These are phyloP conservation scores for Nezara viridula DNA, from an alignment of 2,888 invertebrate species.

Conservation along the genomic window DNA sequence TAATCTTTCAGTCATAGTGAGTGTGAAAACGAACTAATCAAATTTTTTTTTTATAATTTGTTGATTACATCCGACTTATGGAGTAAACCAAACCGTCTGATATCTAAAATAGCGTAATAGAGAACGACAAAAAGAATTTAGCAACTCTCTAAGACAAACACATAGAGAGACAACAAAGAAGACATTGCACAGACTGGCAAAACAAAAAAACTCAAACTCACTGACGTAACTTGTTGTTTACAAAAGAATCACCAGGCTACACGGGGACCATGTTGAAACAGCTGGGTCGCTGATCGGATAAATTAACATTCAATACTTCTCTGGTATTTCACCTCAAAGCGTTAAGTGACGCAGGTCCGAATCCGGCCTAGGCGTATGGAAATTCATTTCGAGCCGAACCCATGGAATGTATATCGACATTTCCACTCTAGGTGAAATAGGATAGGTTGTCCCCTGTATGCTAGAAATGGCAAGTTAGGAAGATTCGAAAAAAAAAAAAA, in stretches of 20 bases:
- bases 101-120: not conserved
- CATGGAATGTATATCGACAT: no score
- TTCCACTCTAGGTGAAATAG: no score
- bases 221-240: not conserved
- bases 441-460: no score
- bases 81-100: not conserved
- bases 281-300: not conserved
- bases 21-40: no score
- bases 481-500: no score
- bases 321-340: not conserved
- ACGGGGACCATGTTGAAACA: not conserved
- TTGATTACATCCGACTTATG: no score
- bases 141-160: not conserved
- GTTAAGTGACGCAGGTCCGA: no score
- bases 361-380: no score
- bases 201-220: not conserved
- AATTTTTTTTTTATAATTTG: not conserved
- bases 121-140: not conserved
- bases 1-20: no score
- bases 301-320: not conserved
- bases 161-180: not conserved
- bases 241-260: not conserved
- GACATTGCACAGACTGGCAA: slow-evolving; percentile 7
- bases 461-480: no score
- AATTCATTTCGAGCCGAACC: no score